These are phyloP conservation scores for Hydropotes inermis DNA, from an alignment of 2,113 vertebrate genomes.

Conservation along the genomic window DNA sequence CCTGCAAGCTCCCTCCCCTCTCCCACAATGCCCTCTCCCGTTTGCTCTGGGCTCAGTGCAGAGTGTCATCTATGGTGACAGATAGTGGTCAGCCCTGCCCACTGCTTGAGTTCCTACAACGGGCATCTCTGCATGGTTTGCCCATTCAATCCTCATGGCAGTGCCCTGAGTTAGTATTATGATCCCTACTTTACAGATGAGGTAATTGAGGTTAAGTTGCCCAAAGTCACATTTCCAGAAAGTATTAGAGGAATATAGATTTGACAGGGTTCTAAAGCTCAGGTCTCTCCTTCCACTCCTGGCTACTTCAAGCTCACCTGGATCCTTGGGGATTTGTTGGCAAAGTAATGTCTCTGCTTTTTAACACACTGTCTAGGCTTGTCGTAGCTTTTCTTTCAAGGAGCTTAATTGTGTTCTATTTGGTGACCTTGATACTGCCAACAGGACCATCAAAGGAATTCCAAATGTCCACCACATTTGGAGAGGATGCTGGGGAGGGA, in stretches of 20 bases:
- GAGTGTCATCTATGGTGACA: rapidly evolving
- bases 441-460: neutral
- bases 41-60: neutral
- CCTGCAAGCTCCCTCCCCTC: neutral
- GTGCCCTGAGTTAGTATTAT: neutral
- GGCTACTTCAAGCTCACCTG: neutral
- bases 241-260: neutral
- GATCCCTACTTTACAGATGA: neutral
- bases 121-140: neutral
- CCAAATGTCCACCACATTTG: neutral
- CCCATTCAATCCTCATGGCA: neutral
- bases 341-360: neutral
- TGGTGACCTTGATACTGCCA: neutral
- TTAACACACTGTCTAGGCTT: neutral
- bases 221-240: neutral
- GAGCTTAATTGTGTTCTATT: neutral
- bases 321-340: neutral
- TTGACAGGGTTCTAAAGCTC: neutral
- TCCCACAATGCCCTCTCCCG: neutral
- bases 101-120: rapidly evolving
- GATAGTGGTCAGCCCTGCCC: neutral
- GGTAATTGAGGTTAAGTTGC: neutral
- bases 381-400: neutral
- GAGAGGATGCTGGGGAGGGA: neutral
- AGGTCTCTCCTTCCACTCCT: neutral